Evolutionary conservation across 1,140 invertebrate species (phyloP).

Genomic region (Babylonia areolata): DNA sequence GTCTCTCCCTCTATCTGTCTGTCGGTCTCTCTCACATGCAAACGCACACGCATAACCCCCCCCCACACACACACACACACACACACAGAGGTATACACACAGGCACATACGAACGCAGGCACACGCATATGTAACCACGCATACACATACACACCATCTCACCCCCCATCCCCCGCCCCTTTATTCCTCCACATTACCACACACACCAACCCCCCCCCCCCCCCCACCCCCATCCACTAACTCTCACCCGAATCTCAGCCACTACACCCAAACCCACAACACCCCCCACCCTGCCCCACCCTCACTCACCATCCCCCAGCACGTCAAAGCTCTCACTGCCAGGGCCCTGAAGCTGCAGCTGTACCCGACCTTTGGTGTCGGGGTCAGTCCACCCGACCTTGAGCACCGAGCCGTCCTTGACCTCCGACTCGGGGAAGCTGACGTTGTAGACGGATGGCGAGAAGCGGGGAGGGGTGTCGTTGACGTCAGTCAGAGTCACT

Average conservation of each 20-base stretch:
- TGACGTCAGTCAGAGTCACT: constrained; percentile 65
- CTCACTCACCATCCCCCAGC: constrained; percentile 54
- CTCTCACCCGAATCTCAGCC: too few relatives aligned
- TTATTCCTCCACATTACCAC: neutral
- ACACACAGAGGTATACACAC: too few relatives aligned
- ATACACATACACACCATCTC: neutral
- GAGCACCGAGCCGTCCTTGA: constrained; percentile 40
- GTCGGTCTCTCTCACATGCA: too few relatives aligned
- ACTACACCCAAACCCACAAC: neutral
- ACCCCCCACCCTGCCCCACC: neutral
- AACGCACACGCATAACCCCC: too few relatives aligned
- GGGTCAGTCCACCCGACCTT: constrained; percentile 54
- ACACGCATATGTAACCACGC: too few relatives aligned
- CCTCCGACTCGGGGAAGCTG: constrained; percentile 54
- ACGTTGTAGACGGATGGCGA: constrained; percentile 58
- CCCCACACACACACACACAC: too few relatives aligned
- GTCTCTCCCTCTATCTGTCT: too few relatives aligned
- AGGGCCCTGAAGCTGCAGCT: constrained; percentile 48
- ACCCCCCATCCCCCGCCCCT: neutral
- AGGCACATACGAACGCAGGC: too few relatives aligned
- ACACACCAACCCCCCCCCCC: neutral
- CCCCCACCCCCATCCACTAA: neutral
- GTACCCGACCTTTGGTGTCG: constrained; percentile 52
- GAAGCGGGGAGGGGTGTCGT: constrained; percentile 73
- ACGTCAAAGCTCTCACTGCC: constrained; percentile 53